Evolutionary conservation across 2,113 vertebrate species (phyloP).

Genomic region (Perca fluviatilis): DNA sequence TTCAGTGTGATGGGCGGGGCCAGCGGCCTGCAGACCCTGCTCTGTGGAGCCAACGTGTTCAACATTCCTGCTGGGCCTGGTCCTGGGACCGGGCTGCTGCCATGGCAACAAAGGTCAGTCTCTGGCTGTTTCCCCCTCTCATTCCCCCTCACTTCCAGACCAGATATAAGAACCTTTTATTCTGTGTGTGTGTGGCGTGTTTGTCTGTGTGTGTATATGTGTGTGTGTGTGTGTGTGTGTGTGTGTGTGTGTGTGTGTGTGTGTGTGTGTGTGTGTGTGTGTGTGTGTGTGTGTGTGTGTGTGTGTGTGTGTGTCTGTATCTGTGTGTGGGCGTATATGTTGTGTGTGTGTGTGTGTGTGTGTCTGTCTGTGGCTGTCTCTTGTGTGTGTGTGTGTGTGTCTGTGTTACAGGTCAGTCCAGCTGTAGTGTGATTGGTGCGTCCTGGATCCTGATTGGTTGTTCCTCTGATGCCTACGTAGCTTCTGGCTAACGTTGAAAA

Average conservation of each 20-base stretch:
- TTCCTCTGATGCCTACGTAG: no score
- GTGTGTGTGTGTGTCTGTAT: neutral
- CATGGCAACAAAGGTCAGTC: constrained; percentile 73
- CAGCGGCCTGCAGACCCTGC: constrained; percentile 74
- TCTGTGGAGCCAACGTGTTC: constrained; percentile 76
- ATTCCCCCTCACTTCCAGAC: no score
- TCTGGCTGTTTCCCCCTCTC: no score
- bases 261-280: neutral
- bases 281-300: constrained; percentile 1
- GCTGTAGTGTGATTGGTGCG: constrained; percentile 16
- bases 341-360: constrained; percentile 26
- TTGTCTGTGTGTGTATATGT: no score
- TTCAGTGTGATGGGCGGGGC: constrained; percentile 75
- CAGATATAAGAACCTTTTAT: no score
- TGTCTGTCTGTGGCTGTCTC: no score
- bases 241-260: neutral
- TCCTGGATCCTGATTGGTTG: no score
- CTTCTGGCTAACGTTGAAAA: no score
- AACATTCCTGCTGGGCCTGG: constrained; percentile 71
- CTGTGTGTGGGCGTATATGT: no score
- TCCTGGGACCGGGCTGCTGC: constrained; percentile 72
- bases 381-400: constrained; percentile 20
- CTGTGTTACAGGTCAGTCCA: constrained; percentile 45
- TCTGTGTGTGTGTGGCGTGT: no score
- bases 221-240: no score